Base-by-base conservation (phyloP, 1,140 invertebrate genomes). In the Ptiloglossa arizonensis region DNA sequence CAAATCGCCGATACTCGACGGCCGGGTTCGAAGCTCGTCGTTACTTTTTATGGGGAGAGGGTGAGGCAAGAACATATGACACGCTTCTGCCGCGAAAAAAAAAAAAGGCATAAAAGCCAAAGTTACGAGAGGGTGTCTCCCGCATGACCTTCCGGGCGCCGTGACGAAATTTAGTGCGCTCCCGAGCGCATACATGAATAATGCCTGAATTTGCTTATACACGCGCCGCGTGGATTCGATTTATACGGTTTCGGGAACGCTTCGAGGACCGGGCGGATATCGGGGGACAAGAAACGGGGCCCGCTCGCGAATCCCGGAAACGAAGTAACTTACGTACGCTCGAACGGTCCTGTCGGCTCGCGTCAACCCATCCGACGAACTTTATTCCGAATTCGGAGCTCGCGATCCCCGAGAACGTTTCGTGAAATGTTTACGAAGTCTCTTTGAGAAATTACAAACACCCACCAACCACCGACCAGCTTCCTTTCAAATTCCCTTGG, bases 111-210 rank as follows among this genome's bases (percentile, higher is more conserved):
- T 90, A 91, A 90, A 90, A 91, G 83, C 71, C 79, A 81, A 80
- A 75, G 82, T 87, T 85, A 83, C 78, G 80, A 63, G 63, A 68
- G 79, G 82, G 86, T 89, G 87, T 87, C 86, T 86, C 80, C 81
- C 75, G 79, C 83, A 89, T 88, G 89, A 87, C 82, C 79, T 86
- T 85, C 86, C 87, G 70, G 32, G 66, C 72, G 66, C 86, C 84
- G 76, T 88, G 87, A 88, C 87, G 87, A 90, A 91, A 91, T 90
- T 90, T 91, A 90, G 86, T 90, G 86, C 85, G 87, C 83, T 87
- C 73, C 41, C 46, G 59, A 66, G 64, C 77, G 89, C 87, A 90
- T 91, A 85, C 82, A 89, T 90, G 89, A 90, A 90, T 91, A 89
- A 91, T 89, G 82, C 80, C 54, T 71, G 78, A 82, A 87, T 89